Evolutionary conservation across 2,797 vertebrate genomes (phyloP).

Genomic region (Malurus splendens): DNA sequence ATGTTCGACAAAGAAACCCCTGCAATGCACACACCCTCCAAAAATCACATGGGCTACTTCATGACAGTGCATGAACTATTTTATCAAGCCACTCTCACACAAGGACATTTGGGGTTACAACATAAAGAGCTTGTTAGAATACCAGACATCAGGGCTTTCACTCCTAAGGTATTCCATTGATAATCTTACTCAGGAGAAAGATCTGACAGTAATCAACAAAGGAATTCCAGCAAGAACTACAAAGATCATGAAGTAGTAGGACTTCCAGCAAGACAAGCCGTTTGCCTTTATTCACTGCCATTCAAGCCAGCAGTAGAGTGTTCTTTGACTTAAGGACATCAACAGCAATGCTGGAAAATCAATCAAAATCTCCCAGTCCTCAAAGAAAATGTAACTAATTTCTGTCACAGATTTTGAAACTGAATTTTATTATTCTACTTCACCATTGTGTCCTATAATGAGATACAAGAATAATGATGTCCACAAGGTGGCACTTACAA

Average conservation of each 20-base stretch:
- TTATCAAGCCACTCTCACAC: neutral
- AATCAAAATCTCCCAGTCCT: neutral
- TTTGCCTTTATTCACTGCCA: neutral
- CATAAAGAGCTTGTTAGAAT: neutral
- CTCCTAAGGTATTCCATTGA: neutral
- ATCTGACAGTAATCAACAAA: neutral
- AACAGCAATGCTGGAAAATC: neutral
- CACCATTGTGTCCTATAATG: neutral
- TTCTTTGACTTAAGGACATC: neutral
- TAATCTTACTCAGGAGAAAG: neutral
- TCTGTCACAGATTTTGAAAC: neutral
- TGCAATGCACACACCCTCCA: neutral
- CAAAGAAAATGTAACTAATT: neutral
- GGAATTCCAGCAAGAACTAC: neutral
- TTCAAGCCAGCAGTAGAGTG: neutral
- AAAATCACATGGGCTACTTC: neutral
- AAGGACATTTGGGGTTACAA: neutral
- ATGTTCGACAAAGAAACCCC: neutral
- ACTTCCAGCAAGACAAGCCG: neutral
- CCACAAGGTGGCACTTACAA: conserved; percentile 62
- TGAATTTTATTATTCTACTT: neutral
- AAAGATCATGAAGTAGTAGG: neutral
- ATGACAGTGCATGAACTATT: neutral
- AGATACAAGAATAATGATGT: neutral
- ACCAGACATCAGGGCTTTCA: neutral